Evolutionary conservation across 2,797 vertebrate species (phyloP).

Genomic region (Pelochelys cantorii): DNA sequence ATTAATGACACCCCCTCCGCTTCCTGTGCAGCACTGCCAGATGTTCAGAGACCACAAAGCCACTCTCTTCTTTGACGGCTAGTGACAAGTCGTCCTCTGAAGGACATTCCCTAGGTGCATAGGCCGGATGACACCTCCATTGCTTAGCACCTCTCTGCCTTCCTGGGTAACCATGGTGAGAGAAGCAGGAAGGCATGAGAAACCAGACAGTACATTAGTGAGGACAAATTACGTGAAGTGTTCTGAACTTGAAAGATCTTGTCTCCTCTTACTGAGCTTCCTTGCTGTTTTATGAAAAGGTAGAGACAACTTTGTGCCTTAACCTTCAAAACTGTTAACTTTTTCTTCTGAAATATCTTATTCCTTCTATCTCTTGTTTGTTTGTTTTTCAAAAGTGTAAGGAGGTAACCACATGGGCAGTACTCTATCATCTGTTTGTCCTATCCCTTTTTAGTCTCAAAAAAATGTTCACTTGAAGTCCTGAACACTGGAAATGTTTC

Average conservation of each 20-base stretch:
- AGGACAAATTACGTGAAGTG: slow-evolving; percentile 71
- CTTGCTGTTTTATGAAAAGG: slow-evolving; percentile 51
- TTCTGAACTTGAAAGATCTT: slow-evolving; percentile 63
- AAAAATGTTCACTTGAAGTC: background rate
- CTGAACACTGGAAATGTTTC: background rate
- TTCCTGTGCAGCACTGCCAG: slow-evolving; percentile 92
- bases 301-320: slow-evolving; percentile 18
- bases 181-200: slow-evolving; percentile 76
- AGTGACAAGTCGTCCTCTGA: slow-evolving; percentile 95
- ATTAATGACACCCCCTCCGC: slow-evolving; percentile 96
- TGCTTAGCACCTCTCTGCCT: slow-evolving; percentile 82
- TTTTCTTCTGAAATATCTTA: slow-evolving; percentile 17
- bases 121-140: slow-evolving; percentile 85
- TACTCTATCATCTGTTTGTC: background rate
- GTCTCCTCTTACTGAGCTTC: slow-evolving; percentile 54
- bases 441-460: background rate
- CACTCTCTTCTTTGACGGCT: slow-evolving; percentile 91
- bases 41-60: slow-evolving; percentile 95
- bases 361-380: background rate
- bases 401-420: background rate
- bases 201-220: slow-evolving; percentile 68
- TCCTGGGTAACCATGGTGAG: slow-evolving; percentile 79
- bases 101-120: slow-evolving; percentile 88
- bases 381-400: background rate
- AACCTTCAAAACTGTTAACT: slow-evolving; percentile 25